phyloP scores from a whole-genome alignment of 2,797 vertebrate genomes.

The Ctenopoma kingsleyae region DNA sequence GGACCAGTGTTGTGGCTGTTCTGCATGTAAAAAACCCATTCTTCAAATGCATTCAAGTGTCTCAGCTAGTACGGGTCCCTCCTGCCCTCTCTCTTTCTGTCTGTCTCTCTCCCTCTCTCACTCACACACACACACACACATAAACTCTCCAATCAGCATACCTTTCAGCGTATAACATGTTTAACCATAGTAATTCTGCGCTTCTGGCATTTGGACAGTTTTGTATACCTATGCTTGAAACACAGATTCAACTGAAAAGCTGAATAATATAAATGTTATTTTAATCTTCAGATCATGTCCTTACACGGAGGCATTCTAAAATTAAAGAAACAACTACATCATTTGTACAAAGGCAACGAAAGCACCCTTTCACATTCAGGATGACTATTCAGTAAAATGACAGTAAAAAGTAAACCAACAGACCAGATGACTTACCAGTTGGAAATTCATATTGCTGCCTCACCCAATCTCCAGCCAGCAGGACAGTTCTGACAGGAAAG shows the following conservation, averaged over 20 bases:
- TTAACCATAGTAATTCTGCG: neutral
- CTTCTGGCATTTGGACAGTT: neutral
- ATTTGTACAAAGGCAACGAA: neutral
- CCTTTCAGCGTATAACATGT: conserved; percentile 8
- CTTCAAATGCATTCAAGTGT: conserved; percentile 76
- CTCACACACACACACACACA: neutral
- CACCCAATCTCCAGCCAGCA: conserved; percentile 3
- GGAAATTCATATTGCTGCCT: conserved; percentile 10
- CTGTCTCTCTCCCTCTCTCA: neutral
- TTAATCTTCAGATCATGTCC: neutral
- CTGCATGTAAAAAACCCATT: conserved; percentile 72
- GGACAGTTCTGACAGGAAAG: conserved; percentile 9
- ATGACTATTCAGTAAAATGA: neutral
- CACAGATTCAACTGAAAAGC: neutral
- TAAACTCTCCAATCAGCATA: neutral
- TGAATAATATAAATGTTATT: neutral
- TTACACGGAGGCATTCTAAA: neutral
- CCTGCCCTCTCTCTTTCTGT: conserved; percentile 22
- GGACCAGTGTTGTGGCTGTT: conserved; percentile 53
- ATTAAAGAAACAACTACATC: no score
- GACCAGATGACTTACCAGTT: conserved; percentile 29
- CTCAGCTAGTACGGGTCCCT: conserved; percentile 59
- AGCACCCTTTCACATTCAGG: neutral
- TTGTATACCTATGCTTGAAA: neutral
- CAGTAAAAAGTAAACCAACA: neutral